These are phyloP conservation scores for Cremastobaeus sp. DNA, from an alignment of 2,888 invertebrate species.

Conservation along the genomic window DNA sequence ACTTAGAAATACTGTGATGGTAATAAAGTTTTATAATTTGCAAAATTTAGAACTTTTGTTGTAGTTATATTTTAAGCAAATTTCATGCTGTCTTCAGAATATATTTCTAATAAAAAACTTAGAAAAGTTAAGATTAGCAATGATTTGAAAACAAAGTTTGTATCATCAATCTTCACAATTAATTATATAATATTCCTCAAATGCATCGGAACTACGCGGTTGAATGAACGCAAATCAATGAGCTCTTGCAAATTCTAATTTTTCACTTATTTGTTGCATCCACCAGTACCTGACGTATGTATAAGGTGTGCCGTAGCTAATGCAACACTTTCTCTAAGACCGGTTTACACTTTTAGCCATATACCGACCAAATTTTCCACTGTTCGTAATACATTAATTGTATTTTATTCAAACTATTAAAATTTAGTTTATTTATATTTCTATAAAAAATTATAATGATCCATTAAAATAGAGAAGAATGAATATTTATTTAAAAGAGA, in stretches of 20 bases:
- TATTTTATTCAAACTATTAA: neutral
- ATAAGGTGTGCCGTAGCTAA: slow-evolving; percentile 20
- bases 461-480: too few relatives aligned
- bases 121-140: too few relatives aligned
- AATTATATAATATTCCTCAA: slow-evolving; percentile 12
- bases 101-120: too few relatives aligned
- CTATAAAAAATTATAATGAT: too few relatives aligned
- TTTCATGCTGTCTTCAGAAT: too few relatives aligned
- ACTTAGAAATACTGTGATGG: too few relatives aligned
- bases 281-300: slow-evolving; percentile 18
- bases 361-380: slow-evolving; percentile 36
- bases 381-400: slow-evolving; percentile 24
- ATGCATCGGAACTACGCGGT: slow-evolving; percentile 13
- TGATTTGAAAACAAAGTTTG: neutral
- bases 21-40: too few relatives aligned
- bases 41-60: too few relatives aligned
- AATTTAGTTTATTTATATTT: neutral
- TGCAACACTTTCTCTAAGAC: slow-evolving; percentile 58
- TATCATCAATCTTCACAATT: too few relatives aligned
- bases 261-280: slow-evolving; percentile 32
- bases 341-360: slow-evolving; percentile 47
- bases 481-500: too few relatives aligned
- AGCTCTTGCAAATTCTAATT: slow-evolving; percentile 26
- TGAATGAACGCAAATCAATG: slow-evolving; percentile 34
- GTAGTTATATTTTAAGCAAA: too few relatives aligned